Evolutionary conservation across 2,888 invertebrate genomes (phyloP).

Genomic region (Tenthredo distinguenda): DNA sequence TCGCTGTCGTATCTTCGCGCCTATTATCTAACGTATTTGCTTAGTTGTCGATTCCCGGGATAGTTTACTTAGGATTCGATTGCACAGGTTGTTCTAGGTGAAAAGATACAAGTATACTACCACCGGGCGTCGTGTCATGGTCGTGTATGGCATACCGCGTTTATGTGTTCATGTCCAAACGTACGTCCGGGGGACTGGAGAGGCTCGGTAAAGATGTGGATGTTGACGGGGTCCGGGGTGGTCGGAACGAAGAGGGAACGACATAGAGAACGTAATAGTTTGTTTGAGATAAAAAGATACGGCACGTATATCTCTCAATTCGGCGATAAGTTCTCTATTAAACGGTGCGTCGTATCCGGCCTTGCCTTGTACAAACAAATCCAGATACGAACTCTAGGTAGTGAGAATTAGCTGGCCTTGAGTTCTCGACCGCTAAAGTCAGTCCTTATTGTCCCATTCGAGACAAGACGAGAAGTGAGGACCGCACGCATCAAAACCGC

Average conservation of each 20-base stretch:
- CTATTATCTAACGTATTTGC: constrained; percentile 49
- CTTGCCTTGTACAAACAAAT: constrained; percentile 64
- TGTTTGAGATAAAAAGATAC: constrained; percentile 52
- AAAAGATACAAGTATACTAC: neutral
- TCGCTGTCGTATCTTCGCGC: constrained; percentile 39
- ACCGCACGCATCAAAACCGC: constrained; percentile 57
- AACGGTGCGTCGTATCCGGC: constrained; percentile 60
- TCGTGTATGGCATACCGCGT: neutral
- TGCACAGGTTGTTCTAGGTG: constrained; percentile 48
- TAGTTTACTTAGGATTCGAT: constrained; percentile 51
- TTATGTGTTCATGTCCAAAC: neutral
- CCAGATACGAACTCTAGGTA: constrained; percentile 57
- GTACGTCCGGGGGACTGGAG: neutral
- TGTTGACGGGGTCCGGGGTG: neutral
- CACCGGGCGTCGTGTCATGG: neutral
- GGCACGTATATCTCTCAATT: constrained; percentile 62
- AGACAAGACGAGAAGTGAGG: constrained; percentile 26
- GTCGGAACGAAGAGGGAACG: neutral
- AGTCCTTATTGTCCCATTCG: constrained; percentile 23
- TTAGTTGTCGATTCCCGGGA: constrained; percentile 52
- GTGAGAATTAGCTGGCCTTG: constrained; percentile 21
- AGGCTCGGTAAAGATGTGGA: neutral
- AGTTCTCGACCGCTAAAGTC: neutral
- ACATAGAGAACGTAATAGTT: constrained; percentile 36
- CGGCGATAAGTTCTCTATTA: constrained; percentile 63